Percentiles rank a stretch among this genome's conserved stretches.
phyloP scores from a whole-genome alignment of 2,113 vertebrate species.

The Gallinago undulata region DNA sequence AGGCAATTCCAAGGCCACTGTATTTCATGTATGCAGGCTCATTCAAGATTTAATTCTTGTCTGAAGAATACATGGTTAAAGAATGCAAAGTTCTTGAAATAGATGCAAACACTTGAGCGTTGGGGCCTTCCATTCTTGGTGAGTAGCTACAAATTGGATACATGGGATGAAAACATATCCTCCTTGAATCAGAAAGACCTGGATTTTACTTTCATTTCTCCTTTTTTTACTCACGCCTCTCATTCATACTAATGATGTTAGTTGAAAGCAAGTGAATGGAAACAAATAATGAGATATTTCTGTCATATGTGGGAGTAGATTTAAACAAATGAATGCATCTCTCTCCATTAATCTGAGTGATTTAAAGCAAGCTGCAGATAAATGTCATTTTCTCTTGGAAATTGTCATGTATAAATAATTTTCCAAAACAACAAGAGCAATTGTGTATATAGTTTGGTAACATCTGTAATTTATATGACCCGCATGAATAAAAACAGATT shows the following conservation, averaged over 20 bases:
- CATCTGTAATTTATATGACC: constrained; percentile 35
- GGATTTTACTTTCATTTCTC: not conserved
- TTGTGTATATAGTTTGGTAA: not conserved
- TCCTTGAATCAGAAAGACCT: not conserved
- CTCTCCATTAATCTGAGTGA: not conserved
- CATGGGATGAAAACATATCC: not conserved
- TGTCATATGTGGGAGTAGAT: not conserved
- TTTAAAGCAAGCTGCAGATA: not conserved
- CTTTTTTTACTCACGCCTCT: not conserved
- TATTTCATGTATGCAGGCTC: not conserved
- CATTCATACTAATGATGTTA: accelerated
- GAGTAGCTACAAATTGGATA: not conserved
- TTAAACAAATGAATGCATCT: not conserved
- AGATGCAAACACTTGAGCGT: not conserved
- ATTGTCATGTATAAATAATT: not conserved
- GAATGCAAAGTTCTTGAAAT: not conserved
- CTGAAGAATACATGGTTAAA: not conserved
- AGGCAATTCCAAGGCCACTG: not conserved
- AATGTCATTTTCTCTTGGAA: not conserved
- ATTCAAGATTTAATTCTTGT: not conserved
- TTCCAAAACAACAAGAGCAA: not conserved
- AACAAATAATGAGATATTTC: not conserved
- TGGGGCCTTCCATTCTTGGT: not conserved
- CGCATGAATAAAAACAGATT: constrained; percentile 26
- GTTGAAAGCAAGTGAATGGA: not conserved